These are phyloP conservation scores for Lagria hirta DNA, from an alignment of 2,888 invertebrate genomes.

Conservation along the genomic window DNA sequence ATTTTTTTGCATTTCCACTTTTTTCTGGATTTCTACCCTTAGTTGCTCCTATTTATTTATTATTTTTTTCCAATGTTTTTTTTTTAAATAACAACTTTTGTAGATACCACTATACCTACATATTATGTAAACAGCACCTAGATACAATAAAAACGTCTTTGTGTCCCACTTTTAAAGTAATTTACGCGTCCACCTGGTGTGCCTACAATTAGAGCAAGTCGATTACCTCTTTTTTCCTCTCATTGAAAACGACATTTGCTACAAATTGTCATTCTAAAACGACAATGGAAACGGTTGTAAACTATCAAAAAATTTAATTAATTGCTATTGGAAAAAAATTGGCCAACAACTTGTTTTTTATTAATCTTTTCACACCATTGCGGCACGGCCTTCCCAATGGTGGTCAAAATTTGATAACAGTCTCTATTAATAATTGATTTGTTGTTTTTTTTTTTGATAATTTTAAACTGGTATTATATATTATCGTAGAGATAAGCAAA, in stretches of 20 bases:
- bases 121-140: too few relatives aligned
- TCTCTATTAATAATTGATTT: too few relatives aligned
- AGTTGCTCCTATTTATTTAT: too few relatives aligned
- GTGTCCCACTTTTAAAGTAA: slow-evolving; percentile 10
- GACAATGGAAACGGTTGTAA: neutral
- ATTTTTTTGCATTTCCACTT: too few relatives aligned
- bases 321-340: slow-evolving; percentile 1
- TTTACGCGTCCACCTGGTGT: slow-evolving; percentile 13
- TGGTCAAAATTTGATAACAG: too few relatives aligned
- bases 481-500: slow-evolving; percentile 49
- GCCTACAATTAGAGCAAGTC: slow-evolving; percentile 11
- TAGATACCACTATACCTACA: too few relatives aligned
- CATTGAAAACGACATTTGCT: slow-evolving; percentile 11
- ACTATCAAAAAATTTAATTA: slow-evolving; percentile 3
- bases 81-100: too few relatives aligned
- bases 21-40: too few relatives aligned
- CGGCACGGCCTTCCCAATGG: slow-evolving; percentile 1
- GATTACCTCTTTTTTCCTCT: slow-evolving; percentile 6
- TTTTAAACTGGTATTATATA: too few relatives aligned
- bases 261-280: slow-evolving; percentile 6
- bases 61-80: too few relatives aligned
- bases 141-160: slow-evolving; percentile 8
- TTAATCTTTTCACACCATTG: neutral
- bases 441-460: too few relatives aligned
- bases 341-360: neutral